These are phyloP conservation scores for Pinna nobilis DNA, from an alignment of 1,140 invertebrate species.

Conservation along the genomic window DNA sequence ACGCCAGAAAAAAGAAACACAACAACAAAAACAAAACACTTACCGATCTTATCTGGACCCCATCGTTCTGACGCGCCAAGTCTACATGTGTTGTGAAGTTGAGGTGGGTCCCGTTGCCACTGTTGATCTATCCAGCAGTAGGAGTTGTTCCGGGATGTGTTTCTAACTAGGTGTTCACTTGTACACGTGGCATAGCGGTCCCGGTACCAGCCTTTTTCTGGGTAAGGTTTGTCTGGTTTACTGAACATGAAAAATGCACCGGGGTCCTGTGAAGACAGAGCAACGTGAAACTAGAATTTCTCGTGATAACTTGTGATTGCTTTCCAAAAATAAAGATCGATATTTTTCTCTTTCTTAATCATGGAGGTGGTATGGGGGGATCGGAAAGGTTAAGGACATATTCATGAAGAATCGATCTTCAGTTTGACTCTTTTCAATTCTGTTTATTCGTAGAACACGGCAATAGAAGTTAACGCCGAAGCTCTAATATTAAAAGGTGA, in stretches of 20 bases:
- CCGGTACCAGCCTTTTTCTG: constrained; percentile 57
- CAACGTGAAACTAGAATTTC: background rate
- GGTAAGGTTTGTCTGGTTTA: constrained; percentile 46
- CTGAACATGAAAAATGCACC: constrained; percentile 54
- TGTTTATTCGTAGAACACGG: no score
- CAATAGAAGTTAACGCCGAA: no score
- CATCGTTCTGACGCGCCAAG: constrained; percentile 66
- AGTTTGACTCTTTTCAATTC: no score
- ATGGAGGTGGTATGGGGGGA: no score
- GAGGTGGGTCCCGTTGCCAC: constrained; percentile 57
- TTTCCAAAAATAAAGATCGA: no score
- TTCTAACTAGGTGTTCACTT: constrained; percentile 66
- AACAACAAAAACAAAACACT: constrained; percentile 12
- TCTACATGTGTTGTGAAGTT: constrained; percentile 64
- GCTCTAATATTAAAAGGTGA: no score
- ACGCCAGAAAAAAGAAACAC: background rate
- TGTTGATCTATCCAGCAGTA: constrained; percentile 68
- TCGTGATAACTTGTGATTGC: no score
- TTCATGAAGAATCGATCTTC: no score
- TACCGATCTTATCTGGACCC: constrained; percentile 71
- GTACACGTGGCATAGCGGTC: constrained; percentile 65
- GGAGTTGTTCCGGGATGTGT: constrained; percentile 54
- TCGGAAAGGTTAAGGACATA: no score
- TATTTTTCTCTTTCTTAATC: no score
- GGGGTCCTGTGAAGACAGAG: constrained; percentile 40